Evolutionary conservation across 1,140 invertebrate genomes (phyloP).

Genomic region (Triops longicaudatus): DNA sequence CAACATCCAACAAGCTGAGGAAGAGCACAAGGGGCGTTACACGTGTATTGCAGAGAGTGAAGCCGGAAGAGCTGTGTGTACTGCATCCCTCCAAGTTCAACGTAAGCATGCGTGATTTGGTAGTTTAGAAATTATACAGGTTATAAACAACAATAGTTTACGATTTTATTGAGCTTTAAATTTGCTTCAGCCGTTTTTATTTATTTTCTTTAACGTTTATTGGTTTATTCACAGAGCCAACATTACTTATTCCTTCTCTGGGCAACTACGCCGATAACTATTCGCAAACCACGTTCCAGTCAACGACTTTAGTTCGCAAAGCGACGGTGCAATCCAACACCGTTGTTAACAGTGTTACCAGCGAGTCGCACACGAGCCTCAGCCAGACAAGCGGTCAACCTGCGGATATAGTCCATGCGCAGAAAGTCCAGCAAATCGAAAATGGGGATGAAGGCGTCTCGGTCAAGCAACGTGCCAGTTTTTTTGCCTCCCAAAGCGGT

Average conservation of each 20-base stretch:
- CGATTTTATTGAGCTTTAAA: not conserved
- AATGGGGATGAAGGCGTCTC: slow-evolving; percentile 22
- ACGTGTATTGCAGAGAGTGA: slow-evolving; percentile 66
- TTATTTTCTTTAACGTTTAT: not conserved
- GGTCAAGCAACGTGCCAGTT: slow-evolving; percentile 26
- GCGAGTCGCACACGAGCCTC: slow-evolving; percentile 31
- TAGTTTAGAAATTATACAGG: not conserved
- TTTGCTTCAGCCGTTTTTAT: not conserved
- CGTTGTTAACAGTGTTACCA: slow-evolving; percentile 17
- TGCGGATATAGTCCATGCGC: slow-evolving; percentile 32
- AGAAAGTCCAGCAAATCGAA: slow-evolving; percentile 38
- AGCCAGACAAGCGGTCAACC: slow-evolving; percentile 36
- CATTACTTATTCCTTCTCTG: not conserved
- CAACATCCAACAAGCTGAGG: slow-evolving; percentile 48
- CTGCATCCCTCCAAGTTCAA: slow-evolving; percentile 48
- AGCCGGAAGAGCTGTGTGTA: slow-evolving; percentile 58
- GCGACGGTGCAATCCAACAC: slow-evolving; percentile 22
- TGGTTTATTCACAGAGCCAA: not conserved
- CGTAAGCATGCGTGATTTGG: not conserved
- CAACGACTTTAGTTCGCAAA: not conserved
- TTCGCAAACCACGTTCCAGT: slow-evolving; percentile 17
- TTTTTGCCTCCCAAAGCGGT: slow-evolving; percentile 25
- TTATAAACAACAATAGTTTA: too few relatives aligned
- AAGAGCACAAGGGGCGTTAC: slow-evolving; percentile 54
- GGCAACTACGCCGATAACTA: not conserved